Conservation (phyloP, 2,113 vertebrate genomes). For the Syrmaticus mikado region DNA sequence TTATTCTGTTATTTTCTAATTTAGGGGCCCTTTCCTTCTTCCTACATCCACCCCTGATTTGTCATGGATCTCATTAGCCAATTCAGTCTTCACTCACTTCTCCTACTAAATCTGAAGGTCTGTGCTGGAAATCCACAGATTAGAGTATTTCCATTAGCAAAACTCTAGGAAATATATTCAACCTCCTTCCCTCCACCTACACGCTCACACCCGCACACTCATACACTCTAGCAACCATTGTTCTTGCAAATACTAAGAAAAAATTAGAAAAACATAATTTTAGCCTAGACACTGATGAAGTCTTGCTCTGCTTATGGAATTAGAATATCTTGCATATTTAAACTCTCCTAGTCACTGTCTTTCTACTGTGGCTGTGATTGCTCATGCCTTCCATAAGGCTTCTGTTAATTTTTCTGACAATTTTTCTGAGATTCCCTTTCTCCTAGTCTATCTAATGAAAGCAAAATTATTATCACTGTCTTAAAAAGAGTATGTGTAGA, state of each 20-base stretch:
- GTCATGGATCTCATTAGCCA: background rate
- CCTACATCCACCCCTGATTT: background rate
- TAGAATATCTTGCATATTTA: background rate
- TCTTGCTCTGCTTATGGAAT: background rate
- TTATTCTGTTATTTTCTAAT: constrained; percentile 18
- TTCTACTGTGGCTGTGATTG: background rate
- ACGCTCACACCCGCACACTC: background rate
- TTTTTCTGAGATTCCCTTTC: background rate
- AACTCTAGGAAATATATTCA: background rate
- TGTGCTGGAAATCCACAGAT: background rate
- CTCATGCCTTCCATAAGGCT: background rate
- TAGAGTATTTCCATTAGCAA: background rate
- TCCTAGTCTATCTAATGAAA: background rate
- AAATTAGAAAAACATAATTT: background rate
- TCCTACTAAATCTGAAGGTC: background rate
- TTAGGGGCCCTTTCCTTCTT: background rate
- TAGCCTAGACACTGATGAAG: background rate
- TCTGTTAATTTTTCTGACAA: background rate
- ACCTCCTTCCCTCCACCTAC: background rate
- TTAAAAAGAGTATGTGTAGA: background rate
- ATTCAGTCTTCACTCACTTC: background rate
- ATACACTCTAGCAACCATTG: background rate
- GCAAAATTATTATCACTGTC: background rate
- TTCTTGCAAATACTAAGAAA: background rate
- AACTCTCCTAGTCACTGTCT: background rate